phyloP scores from a whole-genome alignment of 2,888 invertebrate species.

The Troglohyphantes excavatus region DNA sequence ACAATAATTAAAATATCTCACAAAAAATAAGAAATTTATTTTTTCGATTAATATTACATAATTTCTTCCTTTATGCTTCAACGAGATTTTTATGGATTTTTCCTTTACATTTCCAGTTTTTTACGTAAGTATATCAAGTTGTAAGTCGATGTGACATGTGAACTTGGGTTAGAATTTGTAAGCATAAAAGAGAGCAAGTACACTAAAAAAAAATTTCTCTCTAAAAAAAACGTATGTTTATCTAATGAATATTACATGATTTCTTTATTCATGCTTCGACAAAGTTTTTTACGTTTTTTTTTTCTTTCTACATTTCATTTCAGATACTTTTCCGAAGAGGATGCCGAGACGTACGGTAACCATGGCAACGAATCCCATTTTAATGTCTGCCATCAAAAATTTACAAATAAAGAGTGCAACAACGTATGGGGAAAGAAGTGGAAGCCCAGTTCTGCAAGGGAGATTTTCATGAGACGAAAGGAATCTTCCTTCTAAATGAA shows the following conservation, averaged over 20 bases:
- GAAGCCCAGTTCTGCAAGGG: neutral
- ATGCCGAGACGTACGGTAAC: conserved; percentile 39
- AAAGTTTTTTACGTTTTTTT: neutral
- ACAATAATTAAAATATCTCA: too few relatives aligned
- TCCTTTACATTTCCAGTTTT: too few relatives aligned
- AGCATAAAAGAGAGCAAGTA: too few relatives aligned
- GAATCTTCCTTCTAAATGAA: neutral
- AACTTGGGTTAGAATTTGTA: too few relatives aligned
- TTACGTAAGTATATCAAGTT: too few relatives aligned
- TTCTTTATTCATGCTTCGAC: neutral
- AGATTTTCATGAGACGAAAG: neutral
- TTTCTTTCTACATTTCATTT: conserved; percentile 5
- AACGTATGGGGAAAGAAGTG: neutral
- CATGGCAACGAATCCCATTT: conserved; percentile 45
- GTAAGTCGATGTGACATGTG: too few relatives aligned
- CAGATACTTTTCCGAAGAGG: conserved; percentile 5
- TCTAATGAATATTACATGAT: neutral
- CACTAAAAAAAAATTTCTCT: too few relatives aligned
- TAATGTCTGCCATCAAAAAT: conserved; percentile 67
- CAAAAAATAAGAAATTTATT: too few relatives aligned
- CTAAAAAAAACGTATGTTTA: neutral
- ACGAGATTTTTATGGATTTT: too few relatives aligned
- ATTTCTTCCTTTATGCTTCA: too few relatives aligned
- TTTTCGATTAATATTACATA: too few relatives aligned
- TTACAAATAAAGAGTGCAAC: conserved; percentile 35